Evolutionary conservation across 2,888 invertebrate genomes (phyloP), one percentile per base, ranked within the genome.

Genomic region (Pollenia amentaria): DNA sequence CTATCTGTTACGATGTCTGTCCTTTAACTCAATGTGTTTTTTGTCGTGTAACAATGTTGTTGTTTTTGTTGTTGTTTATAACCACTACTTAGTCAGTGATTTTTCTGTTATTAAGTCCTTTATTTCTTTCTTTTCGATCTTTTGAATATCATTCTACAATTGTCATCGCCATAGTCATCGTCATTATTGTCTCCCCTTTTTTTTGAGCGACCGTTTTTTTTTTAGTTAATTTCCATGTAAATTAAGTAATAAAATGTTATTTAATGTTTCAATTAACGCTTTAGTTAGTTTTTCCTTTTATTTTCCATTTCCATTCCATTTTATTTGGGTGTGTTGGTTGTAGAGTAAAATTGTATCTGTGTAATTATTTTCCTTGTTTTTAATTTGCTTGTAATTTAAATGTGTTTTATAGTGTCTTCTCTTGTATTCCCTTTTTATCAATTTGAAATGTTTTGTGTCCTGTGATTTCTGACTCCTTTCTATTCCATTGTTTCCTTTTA

Each of bases 251-350:
- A 92, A 92, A 92, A 92, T 92, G 90, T 90, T 89, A 76, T 88
- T 89, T 91, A 91, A 92, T 92, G 92, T 91, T 92, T 92, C 91
- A 92, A 92, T 92, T 92, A 92, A 91, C 91, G 89, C 88, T 88
- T 83, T 84, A 84, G 89, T 87, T 88, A 42, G 53, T 38, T 64
- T 60, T 64, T 60, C 29, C 12, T 40, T 44, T 73, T 42, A 16
- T 9, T 51, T 65, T 69, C 67, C 40, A 7, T 16, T 14, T 72
- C 8, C 18, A 44, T 62, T 80, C 12, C n/a, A 29, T 62, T 69
- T 67, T 65, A 18, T 62, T 29, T 73, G 73, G 1, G 7, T 46
- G 10, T 29, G n/a, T 16, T 44, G 6, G 16, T 14, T 29, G 46
- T 7, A 40, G 7, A 14, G 11, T 57, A 16, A 51, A 44, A 57